Evolutionary conservation across 2,888 invertebrate species (phyloP).

Genomic region (Trachelus tabidus): DNA sequence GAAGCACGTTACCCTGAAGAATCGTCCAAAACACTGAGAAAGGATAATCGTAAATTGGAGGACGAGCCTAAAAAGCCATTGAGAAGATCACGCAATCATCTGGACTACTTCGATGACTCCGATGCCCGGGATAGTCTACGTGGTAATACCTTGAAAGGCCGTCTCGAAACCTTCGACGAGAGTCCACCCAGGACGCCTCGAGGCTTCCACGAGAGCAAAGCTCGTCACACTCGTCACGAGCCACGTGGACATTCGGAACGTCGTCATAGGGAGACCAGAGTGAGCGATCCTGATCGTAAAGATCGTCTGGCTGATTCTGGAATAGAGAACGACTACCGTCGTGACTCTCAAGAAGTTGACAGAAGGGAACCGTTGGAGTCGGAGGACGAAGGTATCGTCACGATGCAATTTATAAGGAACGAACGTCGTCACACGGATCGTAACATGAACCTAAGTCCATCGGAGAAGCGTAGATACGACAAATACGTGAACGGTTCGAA

Average conservation of each 20-base stretch:
- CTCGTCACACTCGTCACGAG: constrained; percentile 64
- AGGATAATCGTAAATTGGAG: constrained; percentile 48
- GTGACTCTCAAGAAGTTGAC: constrained; percentile 71
- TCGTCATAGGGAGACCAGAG: constrained; percentile 53
- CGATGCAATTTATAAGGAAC: constrained; percentile 77
- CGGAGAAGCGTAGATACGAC: constrained; percentile 56
- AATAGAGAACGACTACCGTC: constrained; percentile 83
- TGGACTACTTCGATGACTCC: constrained; percentile 57
- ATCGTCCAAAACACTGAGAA: constrained; percentile 38
- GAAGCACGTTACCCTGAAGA: constrained; percentile 49
- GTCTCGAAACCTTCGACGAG: constrained; percentile 52
- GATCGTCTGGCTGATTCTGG: constrained; percentile 81
- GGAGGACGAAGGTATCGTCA: constrained; percentile 78
- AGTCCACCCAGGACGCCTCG: constrained; percentile 47
- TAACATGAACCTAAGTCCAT: constrained; percentile 63
- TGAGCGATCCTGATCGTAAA: constrained; percentile 68
- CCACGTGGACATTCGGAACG: constrained; percentile 64
- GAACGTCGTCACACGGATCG: constrained; percentile 81
- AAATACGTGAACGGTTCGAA: constrained; percentile 47
- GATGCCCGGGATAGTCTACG: constrained; percentile 53
- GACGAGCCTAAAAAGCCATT: constrained; percentile 53
- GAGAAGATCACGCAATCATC: constrained; percentile 51
- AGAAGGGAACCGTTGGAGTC: constrained; percentile 67
- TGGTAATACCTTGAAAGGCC: constrained; percentile 30
- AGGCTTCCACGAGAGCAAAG: constrained; percentile 55